Conservation (phyloP, 1,140 invertebrate genomes). For the Chelonus insularis region DNA sequence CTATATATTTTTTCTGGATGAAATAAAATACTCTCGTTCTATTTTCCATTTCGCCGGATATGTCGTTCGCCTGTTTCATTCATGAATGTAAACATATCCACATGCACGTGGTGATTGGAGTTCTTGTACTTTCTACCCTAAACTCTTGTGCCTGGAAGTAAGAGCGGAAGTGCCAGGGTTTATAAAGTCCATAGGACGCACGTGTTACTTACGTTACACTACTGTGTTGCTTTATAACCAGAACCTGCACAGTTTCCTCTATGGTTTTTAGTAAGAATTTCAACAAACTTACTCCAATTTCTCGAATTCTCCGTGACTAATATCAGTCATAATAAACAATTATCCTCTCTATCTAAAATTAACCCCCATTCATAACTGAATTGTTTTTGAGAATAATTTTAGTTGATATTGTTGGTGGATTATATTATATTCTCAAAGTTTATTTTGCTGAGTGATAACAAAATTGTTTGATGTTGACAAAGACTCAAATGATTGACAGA, state of each 20-base stretch:
- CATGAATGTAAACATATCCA: conserved; percentile 26
- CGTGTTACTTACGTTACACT: conserved; percentile 19
- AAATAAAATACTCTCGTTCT: not conserved
- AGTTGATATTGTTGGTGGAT: no score
- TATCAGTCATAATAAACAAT: no score
- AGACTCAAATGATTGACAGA: no score
- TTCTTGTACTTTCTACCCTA: conserved; percentile 8
- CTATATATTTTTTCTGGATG: not conserved
- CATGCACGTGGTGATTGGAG: conserved; percentile 16
- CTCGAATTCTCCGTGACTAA: no score
- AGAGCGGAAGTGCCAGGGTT: conserved; percentile 27
- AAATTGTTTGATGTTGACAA: no score
- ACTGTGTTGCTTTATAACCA: not conserved
- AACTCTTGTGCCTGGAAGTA: conserved; percentile 4
- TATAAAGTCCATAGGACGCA: conserved; percentile 25
- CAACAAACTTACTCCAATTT: not conserved
- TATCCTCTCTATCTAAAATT: no score
- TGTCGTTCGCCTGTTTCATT: conserved; percentile 31
- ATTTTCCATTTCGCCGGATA: conserved; percentile 31
- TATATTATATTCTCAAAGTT: no score
- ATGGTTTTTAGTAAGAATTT: conserved; percentile 8
- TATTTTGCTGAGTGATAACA: no score
- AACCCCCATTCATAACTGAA: no score
- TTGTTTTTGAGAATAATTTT: no score
- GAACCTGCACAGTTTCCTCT: conserved; percentile 14